Evolutionary conservation across 2,888 invertebrate species (phyloP).

Genomic region (Drosophila tanythrix): DNA sequence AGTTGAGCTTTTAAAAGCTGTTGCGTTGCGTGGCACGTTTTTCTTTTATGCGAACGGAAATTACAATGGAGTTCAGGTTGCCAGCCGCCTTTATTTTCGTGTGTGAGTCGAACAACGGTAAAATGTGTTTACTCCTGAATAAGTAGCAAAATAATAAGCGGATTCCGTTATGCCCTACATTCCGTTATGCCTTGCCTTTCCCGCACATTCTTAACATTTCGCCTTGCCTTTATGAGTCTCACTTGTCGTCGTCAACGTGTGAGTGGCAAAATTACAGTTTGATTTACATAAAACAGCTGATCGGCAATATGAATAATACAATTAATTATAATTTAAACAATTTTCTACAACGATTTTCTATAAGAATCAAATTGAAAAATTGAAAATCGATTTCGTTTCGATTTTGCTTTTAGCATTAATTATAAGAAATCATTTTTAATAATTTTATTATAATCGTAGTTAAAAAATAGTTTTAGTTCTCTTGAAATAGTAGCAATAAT

Average conservation of each 20-base stretch:
- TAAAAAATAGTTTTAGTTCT: not conserved
- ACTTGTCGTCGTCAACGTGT: not conserved
- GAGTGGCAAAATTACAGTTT: not conserved
- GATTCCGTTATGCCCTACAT: not conserved
- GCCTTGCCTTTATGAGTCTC: too few species aligned
- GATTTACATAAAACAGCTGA: not conserved
- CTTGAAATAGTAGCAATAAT: not conserved
- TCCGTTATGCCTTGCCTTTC: too few species aligned
- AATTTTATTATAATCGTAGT: not conserved
- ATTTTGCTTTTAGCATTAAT: too few species aligned
- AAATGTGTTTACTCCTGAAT: not conserved
- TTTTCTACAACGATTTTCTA: too few species aligned
- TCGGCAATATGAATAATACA: not conserved
- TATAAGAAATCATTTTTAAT: not conserved
- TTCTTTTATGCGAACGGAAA: constrained; percentile 56
- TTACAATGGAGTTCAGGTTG: constrained; percentile 21
- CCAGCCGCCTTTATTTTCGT: not conserved
- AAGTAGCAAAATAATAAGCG: not conserved
- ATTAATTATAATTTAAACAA: not conserved
- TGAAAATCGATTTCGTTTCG: not conserved
- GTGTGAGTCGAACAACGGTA: not conserved
- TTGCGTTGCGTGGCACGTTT: constrained; percentile 39
- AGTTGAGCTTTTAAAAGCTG: constrained; percentile 54
- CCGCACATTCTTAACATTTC: not conserved
- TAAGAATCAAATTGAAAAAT: not conserved